These are phyloP conservation scores for Setophaga petechia DNA, from an alignment of 2,113 vertebrate species.

Conservation along the genomic window DNA sequence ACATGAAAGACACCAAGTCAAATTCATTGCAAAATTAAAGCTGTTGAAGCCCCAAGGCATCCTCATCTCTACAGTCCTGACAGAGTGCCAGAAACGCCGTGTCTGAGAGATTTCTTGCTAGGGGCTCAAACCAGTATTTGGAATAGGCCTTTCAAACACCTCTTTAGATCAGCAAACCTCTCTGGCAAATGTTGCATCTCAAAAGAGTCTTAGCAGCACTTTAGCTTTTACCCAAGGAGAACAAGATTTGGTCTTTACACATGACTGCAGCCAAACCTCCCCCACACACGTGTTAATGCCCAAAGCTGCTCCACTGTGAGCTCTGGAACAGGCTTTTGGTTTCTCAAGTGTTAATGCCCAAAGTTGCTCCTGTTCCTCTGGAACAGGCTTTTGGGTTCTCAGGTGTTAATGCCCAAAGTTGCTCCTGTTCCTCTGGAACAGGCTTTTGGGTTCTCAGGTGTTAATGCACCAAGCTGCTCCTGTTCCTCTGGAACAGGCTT, in stretches of 20 bases:
- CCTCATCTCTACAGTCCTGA: neutral
- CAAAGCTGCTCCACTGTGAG: neutral
- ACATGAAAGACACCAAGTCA: slow-evolving; percentile 17
- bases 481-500: neutral
- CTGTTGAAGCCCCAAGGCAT: neutral
- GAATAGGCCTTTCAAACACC: neutral
- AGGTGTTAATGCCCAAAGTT: neutral
- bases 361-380: neutral
- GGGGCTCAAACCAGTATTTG: neutral
- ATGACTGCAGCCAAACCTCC: neutral
- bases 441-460: neutral
- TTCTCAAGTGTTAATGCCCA: neutral
- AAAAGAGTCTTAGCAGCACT: slow-evolving; percentile 3
- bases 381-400: neutral
- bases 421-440: neutral
- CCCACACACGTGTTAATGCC: neutral
- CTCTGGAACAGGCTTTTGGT: neutral
- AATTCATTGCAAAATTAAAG: slow-evolving; percentile 35
- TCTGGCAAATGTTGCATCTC: neutral
- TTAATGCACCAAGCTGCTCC: neutral
- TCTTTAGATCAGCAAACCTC: slow-evolving; percentile 11
- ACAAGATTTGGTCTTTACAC: neutral
- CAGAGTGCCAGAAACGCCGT: neutral
- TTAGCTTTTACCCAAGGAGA: slow-evolving; percentile 6
- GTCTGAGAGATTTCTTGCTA: neutral